These are phyloP conservation scores for Acanthaster planci DNA, from an alignment of 35 echinoderm and acorn worm species.

Conservation along the genomic window DNA sequence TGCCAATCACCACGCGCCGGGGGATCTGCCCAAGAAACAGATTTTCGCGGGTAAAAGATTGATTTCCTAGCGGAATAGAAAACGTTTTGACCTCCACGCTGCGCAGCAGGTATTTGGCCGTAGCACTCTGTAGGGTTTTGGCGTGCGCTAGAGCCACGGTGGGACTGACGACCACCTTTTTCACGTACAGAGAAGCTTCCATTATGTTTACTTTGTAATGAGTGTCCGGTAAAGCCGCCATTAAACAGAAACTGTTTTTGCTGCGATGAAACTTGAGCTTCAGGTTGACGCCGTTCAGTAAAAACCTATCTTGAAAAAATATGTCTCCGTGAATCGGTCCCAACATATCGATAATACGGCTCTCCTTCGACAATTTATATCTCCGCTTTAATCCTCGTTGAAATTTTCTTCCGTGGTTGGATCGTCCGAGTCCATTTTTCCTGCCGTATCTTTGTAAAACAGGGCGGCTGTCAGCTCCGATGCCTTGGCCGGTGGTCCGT, in stretches of 20 bases:
- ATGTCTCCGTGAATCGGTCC: constrained; percentile 70
- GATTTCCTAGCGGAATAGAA: constrained; percentile 44
- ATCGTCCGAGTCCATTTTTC: constrained; percentile 25
- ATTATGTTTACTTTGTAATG: constrained; percentile 46
- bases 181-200: constrained; percentile 10
- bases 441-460: constrained; percentile 54
- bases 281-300: constrained; percentile 50
- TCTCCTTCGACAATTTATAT: not conserved
- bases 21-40: constrained; percentile 58
- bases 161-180: constrained; percentile 16
- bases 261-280: constrained; percentile 46
- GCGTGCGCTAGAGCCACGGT: constrained; percentile 45
- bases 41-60: constrained; percentile 47
- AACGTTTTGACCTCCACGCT: constrained; percentile 56
- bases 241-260: constrained; percentile 51
- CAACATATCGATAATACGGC: constrained; percentile 36
- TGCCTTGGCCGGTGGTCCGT: constrained; percentile 38
- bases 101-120: constrained; percentile 38
- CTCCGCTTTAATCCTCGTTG: constrained; percentile 1
- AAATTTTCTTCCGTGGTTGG: not conserved
- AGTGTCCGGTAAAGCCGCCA: constrained; percentile 26
- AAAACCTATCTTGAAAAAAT: constrained; percentile 62
- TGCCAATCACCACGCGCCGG: constrained; percentile 10
- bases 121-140: constrained; percentile 22
- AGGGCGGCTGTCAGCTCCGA: constrained; percentile 40